Percentiles rank a stretch among this genome's conserved stretches.
These are phyloP conservation scores for Calliopsis andreniformis DNA, from an alignment of 1,140 invertebrate species.

Conservation along the genomic window DNA sequence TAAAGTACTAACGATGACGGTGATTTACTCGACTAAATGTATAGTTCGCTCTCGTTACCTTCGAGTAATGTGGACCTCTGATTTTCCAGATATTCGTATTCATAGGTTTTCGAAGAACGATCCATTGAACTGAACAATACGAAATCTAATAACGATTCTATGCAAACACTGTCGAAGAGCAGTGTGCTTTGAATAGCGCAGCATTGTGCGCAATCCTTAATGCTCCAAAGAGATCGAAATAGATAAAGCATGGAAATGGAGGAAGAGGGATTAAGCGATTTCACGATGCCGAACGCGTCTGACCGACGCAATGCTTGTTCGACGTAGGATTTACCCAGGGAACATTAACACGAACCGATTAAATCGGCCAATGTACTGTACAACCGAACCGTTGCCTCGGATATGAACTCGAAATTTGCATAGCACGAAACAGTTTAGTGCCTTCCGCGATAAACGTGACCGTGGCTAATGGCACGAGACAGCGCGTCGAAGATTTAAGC, in stretches of 20 bases:
- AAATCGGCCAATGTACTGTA: constrained; percentile 38
- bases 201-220: constrained; percentile 8
- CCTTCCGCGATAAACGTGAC: not conserved
- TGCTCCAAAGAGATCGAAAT: constrained; percentile 24
- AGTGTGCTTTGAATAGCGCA: not conserved
- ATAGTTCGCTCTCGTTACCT: too few species aligned
- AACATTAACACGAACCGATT: constrained; percentile 47
- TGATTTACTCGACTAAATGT: too few species aligned
- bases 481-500: not conserved
- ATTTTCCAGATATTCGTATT: not conserved
- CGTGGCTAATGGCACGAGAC: not conserved
- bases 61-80: too few species aligned
- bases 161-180: not conserved
- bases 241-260: constrained; percentile 41
- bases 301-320: constrained; percentile 32
- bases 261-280: constrained; percentile 51
- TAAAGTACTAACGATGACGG: too few species aligned
- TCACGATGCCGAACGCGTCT: constrained; percentile 22
- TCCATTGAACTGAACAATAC: not conserved
- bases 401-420: constrained; percentile 46
- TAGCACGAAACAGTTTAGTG: not conserved
- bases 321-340: constrained; percentile 44
- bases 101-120: not conserved
- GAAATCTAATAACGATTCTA: not conserved
- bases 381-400: constrained; percentile 4